Evolutionary conservation across 2,113 vertebrate genomes (phyloP).

Genomic region (Serilophus lunatus): DNA sequence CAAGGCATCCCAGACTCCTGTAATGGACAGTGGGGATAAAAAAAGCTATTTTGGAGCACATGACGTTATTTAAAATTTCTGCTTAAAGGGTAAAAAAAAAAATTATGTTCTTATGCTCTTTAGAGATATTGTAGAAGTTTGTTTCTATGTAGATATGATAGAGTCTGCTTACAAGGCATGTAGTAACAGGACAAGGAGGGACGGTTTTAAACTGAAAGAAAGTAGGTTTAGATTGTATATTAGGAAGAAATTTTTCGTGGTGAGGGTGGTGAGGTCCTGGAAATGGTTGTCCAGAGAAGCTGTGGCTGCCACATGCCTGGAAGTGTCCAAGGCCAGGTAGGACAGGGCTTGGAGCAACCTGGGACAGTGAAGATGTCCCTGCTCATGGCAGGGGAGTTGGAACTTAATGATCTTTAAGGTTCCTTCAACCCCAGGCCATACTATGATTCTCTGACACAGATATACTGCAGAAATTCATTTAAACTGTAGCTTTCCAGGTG

Average conservation of each 20-base stretch:
- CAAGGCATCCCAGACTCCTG: neutral
- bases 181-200: neutral
- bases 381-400: too few species aligned
- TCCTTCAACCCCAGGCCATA: neutral
- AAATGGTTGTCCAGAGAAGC: neutral
- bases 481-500: neutral
- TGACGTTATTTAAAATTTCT: neutral
- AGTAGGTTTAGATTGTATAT: neutral
- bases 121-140: neutral
- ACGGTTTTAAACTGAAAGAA: neutral
- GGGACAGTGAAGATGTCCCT: neutral
- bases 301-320: neutral
- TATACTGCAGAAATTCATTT: neutral
- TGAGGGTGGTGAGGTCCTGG: neutral
- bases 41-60: neutral
- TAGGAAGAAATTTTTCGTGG: neutral
- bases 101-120: neutral
- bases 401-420: neutral
- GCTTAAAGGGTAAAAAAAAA: neutral
- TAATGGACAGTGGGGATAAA: neutral
- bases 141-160: neutral
- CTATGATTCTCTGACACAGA: rapidly evolving
- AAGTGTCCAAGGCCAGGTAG: neutral
- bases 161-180: neutral
- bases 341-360: neutral